phyloP scores from a whole-genome alignment of 2,888 invertebrate genomes.

The Phoronis australis region DNA sequence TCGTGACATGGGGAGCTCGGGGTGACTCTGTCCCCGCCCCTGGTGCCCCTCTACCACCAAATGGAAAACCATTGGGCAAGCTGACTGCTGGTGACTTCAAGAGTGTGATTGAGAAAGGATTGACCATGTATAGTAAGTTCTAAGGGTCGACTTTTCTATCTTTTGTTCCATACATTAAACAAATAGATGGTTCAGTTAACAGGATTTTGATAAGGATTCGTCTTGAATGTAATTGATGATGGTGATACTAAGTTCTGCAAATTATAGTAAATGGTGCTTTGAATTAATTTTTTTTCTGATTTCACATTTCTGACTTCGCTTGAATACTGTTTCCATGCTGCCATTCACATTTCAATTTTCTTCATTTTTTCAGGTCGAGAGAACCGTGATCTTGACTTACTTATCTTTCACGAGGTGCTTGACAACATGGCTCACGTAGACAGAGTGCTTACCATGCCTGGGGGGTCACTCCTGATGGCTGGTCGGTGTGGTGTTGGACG shows the following conservation, averaged over 20 bases:
- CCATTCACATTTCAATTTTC: no score
- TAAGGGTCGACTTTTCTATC: no score
- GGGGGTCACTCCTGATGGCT: constrained; percentile 66
- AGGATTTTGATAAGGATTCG: no score
- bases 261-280: no score
- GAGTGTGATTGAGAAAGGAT: constrained; percentile 52
- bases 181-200: no score
- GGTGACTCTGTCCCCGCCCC: constrained; percentile 43
- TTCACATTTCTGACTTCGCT: no score
- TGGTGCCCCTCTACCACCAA: constrained; percentile 51
- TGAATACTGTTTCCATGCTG: no score
- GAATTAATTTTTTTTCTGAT: no score
- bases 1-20: constrained; percentile 52
- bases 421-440: constrained; percentile 63
- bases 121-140: constrained; percentile 48
- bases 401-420: constrained; percentile 66
- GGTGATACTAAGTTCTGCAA: no score
- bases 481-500: constrained; percentile 78
- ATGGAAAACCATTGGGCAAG: constrained; percentile 53
- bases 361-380: constrained; percentile 70
- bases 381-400: constrained; percentile 60
- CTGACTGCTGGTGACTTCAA: constrained; percentile 57
- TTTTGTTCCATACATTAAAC: no score
- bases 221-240: no score
- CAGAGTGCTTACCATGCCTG: constrained; percentile 60